Base-by-base conservation (phyloP, 2,113 vertebrate genomes). In the Dasypus novemcinctus region DNA sequence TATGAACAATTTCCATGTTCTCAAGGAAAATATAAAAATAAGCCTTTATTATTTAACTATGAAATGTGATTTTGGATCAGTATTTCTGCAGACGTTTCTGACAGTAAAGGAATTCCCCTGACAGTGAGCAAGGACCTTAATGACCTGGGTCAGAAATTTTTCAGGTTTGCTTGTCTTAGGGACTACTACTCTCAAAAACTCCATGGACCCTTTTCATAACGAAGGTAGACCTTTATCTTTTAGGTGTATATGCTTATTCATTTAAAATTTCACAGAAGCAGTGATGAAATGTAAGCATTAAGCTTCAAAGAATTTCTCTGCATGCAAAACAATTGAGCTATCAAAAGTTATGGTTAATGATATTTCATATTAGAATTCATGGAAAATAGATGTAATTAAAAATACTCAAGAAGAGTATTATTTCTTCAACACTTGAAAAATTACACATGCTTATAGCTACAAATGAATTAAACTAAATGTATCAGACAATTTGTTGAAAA, bases 261-360 rank as follows among this genome's bases (percentile, higher is more conserved):
- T 66, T 68, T 23, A 68, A 84, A 93, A 33, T 27, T 94, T 91
- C 21, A 57, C 54, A 43, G 13, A 92, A 94, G 14, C 54, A 85
- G 31, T 15, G 7, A 57, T 90, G 8, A 12, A 59, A 17, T 49
- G 23, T 49, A 54, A 90, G 5, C 11, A 74, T 85, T 88, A 87
- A 68, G 2, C 17, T 82, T 96, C 33, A 87, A 92, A 94, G 29
- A 54, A 33, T 72, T 93, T 97, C 71, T 91, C 36, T 82, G 61
- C 18, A 43, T 64, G 27, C 6, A 86, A 86, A 74, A 61, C n/a
- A 64, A 83, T 38, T 82, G 63, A 76, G 9, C 20, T 86, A 41
- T 95, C 90, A 69, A 91, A 95, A 80, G 17, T 38, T 79, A n/a
- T 80, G 33, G 80, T 93, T 59, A 90, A 11, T 33, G 61, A 49